These are phyloP conservation scores for Mesembrinibis cayennensis DNA, from an alignment of 2,113 vertebrate species.

Conservation along the genomic window DNA sequence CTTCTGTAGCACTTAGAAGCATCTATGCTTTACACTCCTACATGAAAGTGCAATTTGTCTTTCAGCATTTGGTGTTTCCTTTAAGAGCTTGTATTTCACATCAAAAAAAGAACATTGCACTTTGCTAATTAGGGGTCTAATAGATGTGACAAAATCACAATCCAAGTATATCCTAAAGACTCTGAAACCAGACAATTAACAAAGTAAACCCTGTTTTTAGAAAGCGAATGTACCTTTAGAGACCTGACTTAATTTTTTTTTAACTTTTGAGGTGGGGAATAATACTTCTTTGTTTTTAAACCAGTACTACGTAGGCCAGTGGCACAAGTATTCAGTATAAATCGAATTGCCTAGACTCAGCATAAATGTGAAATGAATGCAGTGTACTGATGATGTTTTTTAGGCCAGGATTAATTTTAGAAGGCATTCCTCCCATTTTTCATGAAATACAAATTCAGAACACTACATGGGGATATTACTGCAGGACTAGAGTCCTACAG, in stretches of 20 bases:
- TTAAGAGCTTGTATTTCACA: not conserved
- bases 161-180: not conserved
- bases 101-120: not conserved
- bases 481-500: not conserved
- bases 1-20: not conserved
- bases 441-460: not conserved
- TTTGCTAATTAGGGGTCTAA: not conserved
- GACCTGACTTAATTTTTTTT: not conserved
- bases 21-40: not conserved
- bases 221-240: not conserved
- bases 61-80: not conserved
- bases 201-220: not conserved
- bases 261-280: not conserved
- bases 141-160: not conserved
- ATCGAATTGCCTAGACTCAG: not conserved
- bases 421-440: not conserved
- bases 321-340: not conserved
- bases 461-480: not conserved
- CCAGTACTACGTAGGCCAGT: rapidly evolving
- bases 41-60: not conserved
- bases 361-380: not conserved
- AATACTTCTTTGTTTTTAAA: not conserved
- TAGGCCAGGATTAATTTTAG: not conserved
- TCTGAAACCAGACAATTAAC: not conserved
- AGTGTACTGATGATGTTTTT: not conserved